phyloP scores from a whole-genome alignment of 2,797 vertebrate genomes.

The Falco concolor region DNA sequence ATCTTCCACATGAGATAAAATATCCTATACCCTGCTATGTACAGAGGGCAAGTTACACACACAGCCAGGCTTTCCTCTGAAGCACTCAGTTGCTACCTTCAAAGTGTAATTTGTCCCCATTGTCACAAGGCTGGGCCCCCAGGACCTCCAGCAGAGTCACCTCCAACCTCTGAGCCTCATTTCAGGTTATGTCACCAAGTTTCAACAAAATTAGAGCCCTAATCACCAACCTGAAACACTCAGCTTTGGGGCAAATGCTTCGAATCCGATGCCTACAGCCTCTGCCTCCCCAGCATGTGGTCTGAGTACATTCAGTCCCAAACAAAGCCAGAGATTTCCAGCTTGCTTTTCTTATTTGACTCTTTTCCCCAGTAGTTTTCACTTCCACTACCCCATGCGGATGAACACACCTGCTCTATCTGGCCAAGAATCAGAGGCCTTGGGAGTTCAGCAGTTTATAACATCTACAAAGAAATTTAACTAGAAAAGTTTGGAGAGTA shows the following conservation, averaged over 20 bases:
- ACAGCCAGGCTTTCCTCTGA: background rate
- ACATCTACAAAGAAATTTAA: background rate
- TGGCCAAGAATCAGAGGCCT: background rate
- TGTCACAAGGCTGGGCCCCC: background rate
- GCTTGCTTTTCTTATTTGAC: too few species aligned
- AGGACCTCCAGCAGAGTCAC: background rate
- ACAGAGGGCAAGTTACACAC: too few species aligned
- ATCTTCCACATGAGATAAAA: background rate
- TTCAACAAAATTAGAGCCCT: background rate
- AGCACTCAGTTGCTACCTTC: background rate
- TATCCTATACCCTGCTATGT: accelerated
- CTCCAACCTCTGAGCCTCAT: background rate
- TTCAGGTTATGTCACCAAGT: background rate
- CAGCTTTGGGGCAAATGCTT: background rate
- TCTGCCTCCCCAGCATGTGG: accelerated
- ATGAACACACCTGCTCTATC: background rate
- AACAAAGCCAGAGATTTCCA: background rate
- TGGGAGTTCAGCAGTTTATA: background rate
- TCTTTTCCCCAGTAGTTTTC: background rate
- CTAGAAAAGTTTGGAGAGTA: background rate
- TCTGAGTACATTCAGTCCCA: background rate
- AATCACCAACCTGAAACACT: background rate
- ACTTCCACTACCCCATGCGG: accelerated
- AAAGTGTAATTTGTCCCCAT: background rate
- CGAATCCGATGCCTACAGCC: background rate